Percentiles rank a stretch among this genome's conserved stretches.
Conservation (phyloP, 2,113 vertebrate genomes). For the Eretmochelys imbricata region DNA sequence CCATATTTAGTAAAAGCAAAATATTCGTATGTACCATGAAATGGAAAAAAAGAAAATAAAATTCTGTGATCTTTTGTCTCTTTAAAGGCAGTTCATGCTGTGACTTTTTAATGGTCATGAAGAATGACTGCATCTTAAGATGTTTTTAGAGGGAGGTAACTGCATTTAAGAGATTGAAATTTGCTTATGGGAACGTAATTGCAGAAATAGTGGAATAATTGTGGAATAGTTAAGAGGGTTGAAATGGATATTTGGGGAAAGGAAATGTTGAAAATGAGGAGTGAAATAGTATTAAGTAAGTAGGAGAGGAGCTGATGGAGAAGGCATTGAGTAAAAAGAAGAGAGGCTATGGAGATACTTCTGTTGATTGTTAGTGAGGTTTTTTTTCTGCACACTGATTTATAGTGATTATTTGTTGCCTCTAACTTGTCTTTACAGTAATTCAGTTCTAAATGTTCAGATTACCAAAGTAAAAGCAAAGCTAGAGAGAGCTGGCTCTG, state of each 20-base stretch:
- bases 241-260: neutral
- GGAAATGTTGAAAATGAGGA: neutral
- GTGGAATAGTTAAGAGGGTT: neutral
- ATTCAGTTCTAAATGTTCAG: neutral
- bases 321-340: neutral
- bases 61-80: neutral
- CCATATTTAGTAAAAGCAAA: neutral
- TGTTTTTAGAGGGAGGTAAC: neutral
- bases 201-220: neutral
- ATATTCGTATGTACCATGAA: neutral
- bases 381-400: neutral
- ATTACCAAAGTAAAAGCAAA: neutral
- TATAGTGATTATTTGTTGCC: neutral
- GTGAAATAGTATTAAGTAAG: neutral
- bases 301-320: neutral
- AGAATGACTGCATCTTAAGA: neutral
- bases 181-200: neutral
- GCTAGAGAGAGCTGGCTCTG: neutral
- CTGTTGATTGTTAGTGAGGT: neutral
- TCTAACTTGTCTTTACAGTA: neutral
- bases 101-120: neutral
- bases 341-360: neutral
- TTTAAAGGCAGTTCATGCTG: neutral
- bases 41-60: neutral
- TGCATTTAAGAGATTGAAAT: neutral